phyloP scores from a whole-genome alignment of 2,888 invertebrate species.

The Anagyrus pseudococci region DNA sequence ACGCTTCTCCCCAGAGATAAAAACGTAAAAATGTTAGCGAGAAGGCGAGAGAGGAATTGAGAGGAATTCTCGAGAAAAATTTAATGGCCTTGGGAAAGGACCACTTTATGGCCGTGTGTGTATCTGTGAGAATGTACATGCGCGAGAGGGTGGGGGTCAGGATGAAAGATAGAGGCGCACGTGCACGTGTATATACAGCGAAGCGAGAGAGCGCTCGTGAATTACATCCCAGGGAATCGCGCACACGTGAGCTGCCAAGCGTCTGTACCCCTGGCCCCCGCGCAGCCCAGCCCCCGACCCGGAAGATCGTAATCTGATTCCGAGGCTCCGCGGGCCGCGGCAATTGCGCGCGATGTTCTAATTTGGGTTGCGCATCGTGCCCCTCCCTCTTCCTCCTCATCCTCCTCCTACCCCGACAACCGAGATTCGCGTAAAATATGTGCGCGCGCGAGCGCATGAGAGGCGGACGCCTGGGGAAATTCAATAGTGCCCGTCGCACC shows the following conservation, averaged over 20 bases:
- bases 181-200: not conserved
- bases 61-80: not conserved
- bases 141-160: too few species aligned
- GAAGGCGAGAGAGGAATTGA: too few species aligned
- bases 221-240: not conserved
- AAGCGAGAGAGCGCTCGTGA: not conserved
- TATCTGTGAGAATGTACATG: too few species aligned
- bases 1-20: too few species aligned
- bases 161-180: too few species aligned
- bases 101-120: too few species aligned
- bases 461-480: slow-evolving; percentile 15
- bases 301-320: slow-evolving; percentile 25
- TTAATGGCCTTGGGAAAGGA: not conserved
- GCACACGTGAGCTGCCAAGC: not conserved
- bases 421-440: slow-evolving; percentile 18
- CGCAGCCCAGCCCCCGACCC: too few species aligned
- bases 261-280: not conserved
- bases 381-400: too few species aligned
- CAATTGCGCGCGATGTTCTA: slow-evolving; percentile 11
- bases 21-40: too few species aligned
- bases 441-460: too few species aligned
- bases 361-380: slow-evolving; percentile 14
- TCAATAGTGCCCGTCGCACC: slow-evolving; percentile 4
- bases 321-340: slow-evolving; percentile 5
- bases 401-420: not conserved